A percentile compares a stretch with the other conserved stretches of the same genome.
These are phyloP conservation scores for Tetrao urogallus DNA, from an alignment of 2,113 vertebrate genomes.

Conservation along the genomic window DNA sequence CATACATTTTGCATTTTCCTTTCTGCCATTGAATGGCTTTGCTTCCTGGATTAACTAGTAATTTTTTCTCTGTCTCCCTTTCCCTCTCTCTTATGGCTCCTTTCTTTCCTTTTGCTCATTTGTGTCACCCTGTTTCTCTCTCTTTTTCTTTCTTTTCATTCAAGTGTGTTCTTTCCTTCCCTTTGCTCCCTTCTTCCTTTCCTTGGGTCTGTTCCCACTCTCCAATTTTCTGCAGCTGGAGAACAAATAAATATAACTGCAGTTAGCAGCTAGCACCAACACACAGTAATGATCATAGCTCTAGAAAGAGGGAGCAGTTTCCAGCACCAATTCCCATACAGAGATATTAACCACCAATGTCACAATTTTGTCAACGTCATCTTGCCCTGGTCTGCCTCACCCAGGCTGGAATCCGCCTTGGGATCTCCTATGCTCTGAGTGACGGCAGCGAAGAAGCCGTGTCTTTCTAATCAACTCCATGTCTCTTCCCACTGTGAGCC, in stretches of 20 bases:
- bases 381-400: neutral
- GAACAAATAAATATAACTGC: neutral
- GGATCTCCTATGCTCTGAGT: neutral
- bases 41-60: neutral
- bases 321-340: neutral
- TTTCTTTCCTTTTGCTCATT: neutral
- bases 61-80: neutral
- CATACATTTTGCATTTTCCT: neutral
- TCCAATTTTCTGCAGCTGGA: neutral
- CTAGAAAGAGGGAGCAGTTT: neutral
- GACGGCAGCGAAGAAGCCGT: accelerated
- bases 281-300: neutral
- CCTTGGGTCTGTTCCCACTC: neutral
- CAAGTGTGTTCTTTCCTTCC: neutral
- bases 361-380: neutral
- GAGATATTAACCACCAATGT: neutral
- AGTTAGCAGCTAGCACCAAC: neutral
- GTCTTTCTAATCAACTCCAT: neutral
- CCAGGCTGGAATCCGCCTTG: neutral
- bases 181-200: neutral
- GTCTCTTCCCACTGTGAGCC: neutral
- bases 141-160: neutral
- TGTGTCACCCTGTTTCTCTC: neutral
- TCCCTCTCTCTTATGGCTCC: neutral
- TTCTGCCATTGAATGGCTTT: neutral